A percentile compares a stretch with the other conserved stretches of the same genome.
Conservation (phyloP, 2,113 vertebrate species). For the Dasyprocta punctata region DNA sequence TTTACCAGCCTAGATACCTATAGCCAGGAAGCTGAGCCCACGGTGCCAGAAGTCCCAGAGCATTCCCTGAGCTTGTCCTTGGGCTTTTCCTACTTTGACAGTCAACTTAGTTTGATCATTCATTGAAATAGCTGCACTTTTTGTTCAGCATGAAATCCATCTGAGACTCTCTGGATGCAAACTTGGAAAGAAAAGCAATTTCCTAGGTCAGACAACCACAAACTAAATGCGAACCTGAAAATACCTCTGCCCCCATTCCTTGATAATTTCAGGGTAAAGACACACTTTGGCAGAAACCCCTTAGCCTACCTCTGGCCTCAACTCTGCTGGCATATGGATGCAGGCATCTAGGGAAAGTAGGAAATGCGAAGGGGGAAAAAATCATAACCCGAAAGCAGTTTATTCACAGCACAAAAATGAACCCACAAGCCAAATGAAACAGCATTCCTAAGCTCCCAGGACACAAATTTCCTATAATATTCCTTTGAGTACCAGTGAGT, state of each 20-base stretch:
- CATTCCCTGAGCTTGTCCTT: not conserved
- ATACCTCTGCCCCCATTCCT: not conserved
- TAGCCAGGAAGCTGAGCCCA: rapidly evolving
- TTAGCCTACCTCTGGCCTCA: not conserved
- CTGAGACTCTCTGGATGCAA: not conserved
- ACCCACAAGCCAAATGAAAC: not conserved
- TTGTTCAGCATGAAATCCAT: too few relatives aligned
- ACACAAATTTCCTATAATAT: not conserved
- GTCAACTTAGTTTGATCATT: not conserved
- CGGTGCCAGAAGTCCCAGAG: not conserved
- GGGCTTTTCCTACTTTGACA: not conserved
- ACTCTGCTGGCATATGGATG: not conserved
- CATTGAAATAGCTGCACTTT: not conserved
- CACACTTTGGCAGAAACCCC: too few relatives aligned
- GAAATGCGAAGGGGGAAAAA: not conserved
- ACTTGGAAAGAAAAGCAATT: not conserved
- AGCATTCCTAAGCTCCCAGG: not conserved
- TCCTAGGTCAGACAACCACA: not conserved
- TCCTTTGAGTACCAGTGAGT: not conserved
- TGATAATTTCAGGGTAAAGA: not conserved
- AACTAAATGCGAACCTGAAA: slow-evolving; percentile 1
- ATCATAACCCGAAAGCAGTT: not conserved
- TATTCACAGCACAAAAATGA: not conserved
- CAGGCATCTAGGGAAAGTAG: not conserved
- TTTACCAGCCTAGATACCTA: not conserved